A percentile compares a stretch with the other conserved stretches of the same genome.
Conservation (phyloP, 23 tunicate species). For the Corella eumyota region DNA sequence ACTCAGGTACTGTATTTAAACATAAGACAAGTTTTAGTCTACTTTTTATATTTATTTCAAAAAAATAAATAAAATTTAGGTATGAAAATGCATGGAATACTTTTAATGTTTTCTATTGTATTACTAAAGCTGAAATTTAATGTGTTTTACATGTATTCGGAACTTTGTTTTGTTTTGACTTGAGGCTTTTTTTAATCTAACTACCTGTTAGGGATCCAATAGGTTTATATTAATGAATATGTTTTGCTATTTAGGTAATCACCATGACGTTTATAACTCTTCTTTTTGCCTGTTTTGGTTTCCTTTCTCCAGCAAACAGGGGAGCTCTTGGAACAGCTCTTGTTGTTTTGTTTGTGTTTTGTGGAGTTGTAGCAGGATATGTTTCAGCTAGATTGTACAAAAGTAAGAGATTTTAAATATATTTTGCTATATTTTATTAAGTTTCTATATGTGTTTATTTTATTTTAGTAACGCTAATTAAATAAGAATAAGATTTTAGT, state of each 20-base stretch:
- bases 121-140: too few species aligned
- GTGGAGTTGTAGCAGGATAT: slow-evolving; percentile 74
- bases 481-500: neutral
- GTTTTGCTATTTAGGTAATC: slow-evolving; percentile 71
- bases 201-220: too few species aligned
- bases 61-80: neutral
- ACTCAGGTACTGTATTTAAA: slow-evolving; percentile 50
- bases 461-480: too few species aligned
- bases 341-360: slow-evolving; percentile 64
- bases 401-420: slow-evolving; percentile 37
- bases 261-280: slow-evolving; percentile 83
- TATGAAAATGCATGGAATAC: too few species aligned
- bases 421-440: too few species aligned
- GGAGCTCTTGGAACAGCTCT: slow-evolving; percentile 97
- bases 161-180: too few species aligned
- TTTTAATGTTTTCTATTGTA: too few species aligned
- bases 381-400: slow-evolving; percentile 87
- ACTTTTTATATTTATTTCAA: neutral
- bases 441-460: too few species aligned
- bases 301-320: slow-evolving; percentile 97
- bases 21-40: slow-evolving; percentile 1
- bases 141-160: too few species aligned
- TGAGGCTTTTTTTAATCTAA: too few species aligned
- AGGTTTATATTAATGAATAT: too few species aligned
- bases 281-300: slow-evolving; percentile 90